Percentiles rank a stretch among this genome's conserved stretches.
Conservation (phyloP, 2,797 vertebrate genomes). For the Nannoperca australis region DNA sequence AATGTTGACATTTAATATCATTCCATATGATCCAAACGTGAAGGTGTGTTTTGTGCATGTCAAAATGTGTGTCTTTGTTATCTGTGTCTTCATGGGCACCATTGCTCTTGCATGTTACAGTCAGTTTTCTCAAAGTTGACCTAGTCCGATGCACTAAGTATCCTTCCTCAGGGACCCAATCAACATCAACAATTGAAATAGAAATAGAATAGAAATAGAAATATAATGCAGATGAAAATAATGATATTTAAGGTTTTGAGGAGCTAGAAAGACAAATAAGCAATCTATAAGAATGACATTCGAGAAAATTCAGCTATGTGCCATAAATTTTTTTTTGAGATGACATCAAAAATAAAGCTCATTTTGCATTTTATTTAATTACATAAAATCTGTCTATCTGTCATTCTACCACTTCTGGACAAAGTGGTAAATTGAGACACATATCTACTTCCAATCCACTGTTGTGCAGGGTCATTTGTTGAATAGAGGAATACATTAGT, state of each 20-base stretch:
- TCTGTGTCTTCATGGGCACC: not conserved
- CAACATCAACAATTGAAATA: slow-evolving; percentile 57
- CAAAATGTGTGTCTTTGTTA: not conserved
- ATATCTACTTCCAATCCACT: slow-evolving; percentile 35
- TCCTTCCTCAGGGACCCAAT: slow-evolving; percentile 57
- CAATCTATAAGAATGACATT: slow-evolving; percentile 11
- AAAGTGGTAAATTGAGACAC: slow-evolving; percentile 33
- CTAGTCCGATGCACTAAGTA: slow-evolving; percentile 54
- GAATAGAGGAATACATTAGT: slow-evolving; percentile 47
- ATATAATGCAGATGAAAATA: slow-evolving; percentile 24
- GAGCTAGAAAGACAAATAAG: slow-evolving; percentile 28
- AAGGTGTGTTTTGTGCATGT: slow-evolving; percentile 1
- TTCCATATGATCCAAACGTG: slow-evolving; percentile 29
- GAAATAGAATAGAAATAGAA: slow-evolving; percentile 38
- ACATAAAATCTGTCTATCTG: slow-evolving; percentile 15
- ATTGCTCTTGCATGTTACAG: slow-evolving; percentile 14
- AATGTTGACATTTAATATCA: slow-evolving; percentile 34
- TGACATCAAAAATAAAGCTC: not conserved
- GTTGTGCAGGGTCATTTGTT: slow-evolving; percentile 13
- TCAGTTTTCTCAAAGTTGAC: slow-evolving; percentile 50
- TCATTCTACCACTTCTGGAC: slow-evolving; percentile 13
- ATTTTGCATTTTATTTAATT: slow-evolving; percentile 21
- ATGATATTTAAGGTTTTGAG: slow-evolving; percentile 34
- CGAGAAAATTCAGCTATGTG: slow-evolving; percentile 2
- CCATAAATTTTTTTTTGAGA: slow-evolving; percentile 1